Evolutionary conservation across 2,888 invertebrate species (phyloP), one percentile per base, ranked within the genome.

Genomic region (Nomada hirtipes): DNA sequence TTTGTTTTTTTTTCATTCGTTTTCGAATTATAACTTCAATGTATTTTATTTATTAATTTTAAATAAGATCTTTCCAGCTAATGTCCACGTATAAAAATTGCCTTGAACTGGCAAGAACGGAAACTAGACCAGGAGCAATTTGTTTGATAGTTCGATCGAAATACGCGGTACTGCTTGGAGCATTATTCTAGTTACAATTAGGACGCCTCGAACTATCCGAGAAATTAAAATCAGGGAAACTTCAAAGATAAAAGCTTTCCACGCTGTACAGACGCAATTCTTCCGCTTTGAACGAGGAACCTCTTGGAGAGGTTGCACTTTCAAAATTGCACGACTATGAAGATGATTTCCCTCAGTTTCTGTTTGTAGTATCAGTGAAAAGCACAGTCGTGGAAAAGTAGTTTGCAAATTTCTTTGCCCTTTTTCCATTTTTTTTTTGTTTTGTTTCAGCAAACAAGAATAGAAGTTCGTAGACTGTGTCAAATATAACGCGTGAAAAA

Each of bases 201-300:
- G 52, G n/a, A 15, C 42, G 11, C 13, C 26, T n/a, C 13, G 57
- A 61, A 74, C 47, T 59, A 57, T 55, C 20, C 50, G 59, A 65
- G 4, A 57, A 59, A 74, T 67, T 57, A 57, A 67, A 50, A 59
- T 50, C 57, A 50, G 18, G 20, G 59, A 36, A 65, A 59, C 50
- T 65, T 74, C 3, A 10, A 11, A 2, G 52, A 36, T 26, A 42
- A 42, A n/a, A 60, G 36, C 42, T 20, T 42, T 44, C 50, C 36
- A 7, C 10, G 15, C 60, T 15, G 11, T 53, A 11, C 11, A 7
- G 44, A 52, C n/a, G 26, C 53, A 75, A 68, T 68, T 75, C 53
- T n/a, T 44, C 23, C 15, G 9, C n/a, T 18, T 15, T 1, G 2
- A 10, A 3, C 23, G 20, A 10, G n/a, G 11, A 26, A 26, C 42